Base-by-base conservation (phyloP, 2,797 vertebrate genomes). In the Tamandua tetradactyla region DNA sequence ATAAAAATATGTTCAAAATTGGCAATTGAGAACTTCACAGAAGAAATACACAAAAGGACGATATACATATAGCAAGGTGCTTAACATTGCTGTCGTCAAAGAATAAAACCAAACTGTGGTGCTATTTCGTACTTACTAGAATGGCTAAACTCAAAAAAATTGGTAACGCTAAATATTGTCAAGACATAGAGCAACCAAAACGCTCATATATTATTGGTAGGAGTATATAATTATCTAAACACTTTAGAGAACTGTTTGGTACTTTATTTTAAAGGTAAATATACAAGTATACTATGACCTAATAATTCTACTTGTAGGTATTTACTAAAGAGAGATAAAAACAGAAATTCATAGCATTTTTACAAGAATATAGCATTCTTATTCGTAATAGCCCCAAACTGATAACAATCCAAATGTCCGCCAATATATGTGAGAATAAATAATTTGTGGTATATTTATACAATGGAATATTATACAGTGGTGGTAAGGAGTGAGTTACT, bases 241-340 rank as follows among this genome's bases (percentile, higher is more conserved):
- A 72, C 32, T 81, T 80, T 27, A 90, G 17, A 74, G 7, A 85
- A 37, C 7, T 37, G 6, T 82, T 30, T 52, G 27, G 5, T 76
- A 59, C 8, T 71, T 42, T 61, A 81, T 93, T 72, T 71, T 59
- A 30, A 81, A 95, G 7, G 42, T 82, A 94, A 93, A 59, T 42
- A n/a, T 68, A 62, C 17, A 52, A 61, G 1, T 81, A 42, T 12
- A 40, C 9, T 35, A 15, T 72, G 59, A 66, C 17, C 11, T 27
- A 90, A 14, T 5, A 90, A 25, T 78, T 76, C n/a, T 72, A 44
- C 62, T 40, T 82, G 49, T 55, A 85, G 7, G 18, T 32, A 57
- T 27, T 90, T 12, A 68, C 20, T 49, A 79, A 89, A 64, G 17
- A 92, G n/a, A 92, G 80, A 22, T 80, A 40, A 75, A 94, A 91